Evolutionary conservation across 2,797 vertebrate species (phyloP), one percentile per base, ranked within the genome.

Genomic region (Potorous gilbertii): DNA sequence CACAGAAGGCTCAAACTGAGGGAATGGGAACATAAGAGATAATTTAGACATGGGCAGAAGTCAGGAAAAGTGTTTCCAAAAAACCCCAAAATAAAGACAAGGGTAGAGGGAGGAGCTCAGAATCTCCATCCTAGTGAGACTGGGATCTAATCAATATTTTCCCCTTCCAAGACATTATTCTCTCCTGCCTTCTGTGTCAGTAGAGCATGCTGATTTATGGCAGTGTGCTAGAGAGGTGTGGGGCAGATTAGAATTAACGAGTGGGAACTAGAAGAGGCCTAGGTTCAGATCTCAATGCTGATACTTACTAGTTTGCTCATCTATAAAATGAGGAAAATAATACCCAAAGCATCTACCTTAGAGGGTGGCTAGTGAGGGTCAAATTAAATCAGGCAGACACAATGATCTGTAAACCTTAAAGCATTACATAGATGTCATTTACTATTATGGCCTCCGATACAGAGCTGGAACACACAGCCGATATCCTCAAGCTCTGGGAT

Each of bases 21-120:
- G 55, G 3, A 54, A 12, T 52, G 40, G 57, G 89, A 59, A 21
- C 40, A 27, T 34, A 28, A 59, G 34, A 89, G 50, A 6, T 14
- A 90, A 54, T 56, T 54, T 29, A 40, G n/a, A 24, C 18, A 46
- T 0, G 40, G 74, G 24, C 40, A 87, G 74, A 55, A 93, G 50
- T 21, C n/a, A 92, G n/a, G 40, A 90, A 27, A 92, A 52, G 54
- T 4, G n/a, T n/a, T 54, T 56, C 34, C n/a, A 50, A 50, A 34
- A 24, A 54, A 54, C 46, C 34, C 54, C 54, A 18, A 55, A 56
- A 52, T 52, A 52, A 56, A 56, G 93, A 57, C 24, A 91, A 34
- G 31, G 57, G 34, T 2, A 16, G 50, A 59, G 0, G 4, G 27
- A 52, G 11, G 10, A 52, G 40, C 18, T 5, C 0, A 0, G 0